Evolutionary conservation across 2,888 invertebrate species (phyloP).

Genomic region (Galeopsomyia nigrocyanea): DNA sequence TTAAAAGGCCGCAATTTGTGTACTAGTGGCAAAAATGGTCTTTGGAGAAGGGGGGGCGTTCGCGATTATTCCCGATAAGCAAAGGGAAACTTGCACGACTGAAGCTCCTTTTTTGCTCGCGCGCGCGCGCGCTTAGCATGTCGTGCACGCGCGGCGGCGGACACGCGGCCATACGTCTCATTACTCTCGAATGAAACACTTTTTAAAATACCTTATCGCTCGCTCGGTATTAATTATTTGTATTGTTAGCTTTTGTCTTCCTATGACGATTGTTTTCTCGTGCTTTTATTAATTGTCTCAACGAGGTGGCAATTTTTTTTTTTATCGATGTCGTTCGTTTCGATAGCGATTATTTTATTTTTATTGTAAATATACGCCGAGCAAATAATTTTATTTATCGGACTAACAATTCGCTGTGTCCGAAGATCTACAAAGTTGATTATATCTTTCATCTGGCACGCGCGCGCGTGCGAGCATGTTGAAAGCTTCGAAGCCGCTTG

Average conservation of each 20-base stretch:
- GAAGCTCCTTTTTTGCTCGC: conserved; percentile 7
- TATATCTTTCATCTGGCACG: no score
- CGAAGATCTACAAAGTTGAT: no score
- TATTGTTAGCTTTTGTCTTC: not conserved
- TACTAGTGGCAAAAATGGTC: conserved; percentile 30
- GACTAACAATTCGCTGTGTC: no score
- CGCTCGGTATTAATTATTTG: not conserved
- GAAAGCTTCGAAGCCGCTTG: no score
- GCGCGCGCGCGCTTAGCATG: conserved; percentile 5
- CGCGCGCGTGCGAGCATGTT: no score
- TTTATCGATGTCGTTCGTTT: conserved; percentile 15
- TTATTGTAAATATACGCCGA: no score
- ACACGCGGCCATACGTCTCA: not conserved
- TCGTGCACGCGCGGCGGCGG: not conserved
- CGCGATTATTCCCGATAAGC: conserved; percentile 43
- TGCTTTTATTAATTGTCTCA: not conserved
- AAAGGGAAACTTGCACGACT: conserved; percentile 22
- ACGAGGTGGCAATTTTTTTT: not conserved
- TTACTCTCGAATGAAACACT: no score
- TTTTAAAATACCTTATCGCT: not conserved
- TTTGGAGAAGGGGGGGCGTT: not conserved
- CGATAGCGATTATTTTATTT: no score
- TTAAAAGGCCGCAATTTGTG: conserved; percentile 38
- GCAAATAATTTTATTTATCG: no score
- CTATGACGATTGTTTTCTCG: not conserved